A percentile compares a stretch with the other conserved stretches of the same genome.
Evolutionary conservation across 1,140 invertebrate species (phyloP).

Genomic region (Achatina immaculata): DNA sequence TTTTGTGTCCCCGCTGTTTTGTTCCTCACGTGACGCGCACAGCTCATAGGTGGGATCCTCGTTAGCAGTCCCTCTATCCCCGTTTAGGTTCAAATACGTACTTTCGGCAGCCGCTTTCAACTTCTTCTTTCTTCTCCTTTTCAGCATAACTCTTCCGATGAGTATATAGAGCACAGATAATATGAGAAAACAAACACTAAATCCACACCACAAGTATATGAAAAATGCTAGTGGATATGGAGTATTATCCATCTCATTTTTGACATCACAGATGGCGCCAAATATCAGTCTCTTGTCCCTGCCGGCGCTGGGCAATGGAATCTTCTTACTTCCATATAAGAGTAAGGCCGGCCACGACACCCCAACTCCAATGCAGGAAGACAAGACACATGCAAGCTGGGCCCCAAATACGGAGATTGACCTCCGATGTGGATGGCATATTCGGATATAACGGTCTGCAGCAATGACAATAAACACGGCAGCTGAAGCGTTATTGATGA

Average conservation of each 20-base stretch:
- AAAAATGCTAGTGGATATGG: constrained; percentile 50
- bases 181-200: constrained; percentile 42
- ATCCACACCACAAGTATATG: constrained; percentile 45
- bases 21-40: not conserved
- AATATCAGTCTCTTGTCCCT: constrained; percentile 33
- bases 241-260: constrained; percentile 39
- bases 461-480: constrained; percentile 57
- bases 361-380: constrained; percentile 44
- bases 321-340: constrained; percentile 50
- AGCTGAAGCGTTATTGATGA: constrained; percentile 52
- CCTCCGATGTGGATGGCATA: constrained; percentile 53
- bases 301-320: constrained; percentile 17
- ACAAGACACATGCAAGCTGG: constrained; percentile 49
- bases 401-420: constrained; percentile 47
- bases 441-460: constrained; percentile 59
- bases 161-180: constrained; percentile 43
- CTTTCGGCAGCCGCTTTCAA: not conserved
- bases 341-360: constrained; percentile 58
- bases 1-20: not conserved
- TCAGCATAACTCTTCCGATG: constrained; percentile 41
- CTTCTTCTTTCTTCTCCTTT: constrained; percentile 19
- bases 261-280: constrained; percentile 48
- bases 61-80: not conserved
- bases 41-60: not conserved
- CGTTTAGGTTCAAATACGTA: not conserved